These are phyloP conservation scores for Leucophenga maculata DNA, from an alignment of 2,888 invertebrate genomes.

Conservation along the genomic window DNA sequence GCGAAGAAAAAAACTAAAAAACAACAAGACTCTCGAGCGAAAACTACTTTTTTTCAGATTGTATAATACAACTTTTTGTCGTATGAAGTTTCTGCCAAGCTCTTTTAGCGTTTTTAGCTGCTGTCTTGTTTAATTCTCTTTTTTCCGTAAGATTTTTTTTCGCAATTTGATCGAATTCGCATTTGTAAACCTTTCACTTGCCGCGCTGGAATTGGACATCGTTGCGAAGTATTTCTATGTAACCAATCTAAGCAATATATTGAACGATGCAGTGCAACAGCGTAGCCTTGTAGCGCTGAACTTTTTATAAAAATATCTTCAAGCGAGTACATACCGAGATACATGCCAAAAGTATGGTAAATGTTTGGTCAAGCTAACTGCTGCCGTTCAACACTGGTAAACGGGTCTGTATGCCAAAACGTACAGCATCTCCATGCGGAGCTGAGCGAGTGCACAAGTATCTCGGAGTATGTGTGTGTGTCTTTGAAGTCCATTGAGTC, in stretches of 20 bases:
- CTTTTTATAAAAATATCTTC: constrained; percentile 6
- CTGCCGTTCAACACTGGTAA: too few relatives aligned
- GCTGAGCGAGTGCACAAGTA: constrained; percentile 11
- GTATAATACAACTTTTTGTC: constrained; percentile 24
- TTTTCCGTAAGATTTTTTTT: constrained; percentile 11
- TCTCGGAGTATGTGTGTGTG: constrained; percentile 52
- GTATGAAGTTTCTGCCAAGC: constrained; percentile 11
- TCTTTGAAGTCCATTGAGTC: constrained; percentile 46
- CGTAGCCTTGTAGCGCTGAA: constrained; percentile 44
- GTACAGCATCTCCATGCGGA: too few relatives aligned
- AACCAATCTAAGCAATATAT: too few relatives aligned
- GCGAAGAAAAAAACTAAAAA: not conserved
- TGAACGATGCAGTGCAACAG: constrained; percentile 32
- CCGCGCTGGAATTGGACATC: constrained; percentile 37
- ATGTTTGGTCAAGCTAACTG: not conserved
- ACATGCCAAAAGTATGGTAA: not conserved
- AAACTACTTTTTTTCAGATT: constrained; percentile 16
- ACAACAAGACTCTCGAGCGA: not conserved
- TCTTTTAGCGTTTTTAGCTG: constrained; percentile 5
- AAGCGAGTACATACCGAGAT: not conserved
- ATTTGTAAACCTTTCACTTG: constrained; percentile 56
- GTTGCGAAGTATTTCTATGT: constrained; percentile 14
- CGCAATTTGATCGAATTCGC: constrained; percentile 31
- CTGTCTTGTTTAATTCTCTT: constrained; percentile 14
- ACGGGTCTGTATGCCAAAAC: too few relatives aligned